Evolutionary conservation across 2,888 invertebrate genomes (phyloP), one percentile per base, ranked within the genome.

Genomic region (Synanthedon formicaeformis): DNA sequence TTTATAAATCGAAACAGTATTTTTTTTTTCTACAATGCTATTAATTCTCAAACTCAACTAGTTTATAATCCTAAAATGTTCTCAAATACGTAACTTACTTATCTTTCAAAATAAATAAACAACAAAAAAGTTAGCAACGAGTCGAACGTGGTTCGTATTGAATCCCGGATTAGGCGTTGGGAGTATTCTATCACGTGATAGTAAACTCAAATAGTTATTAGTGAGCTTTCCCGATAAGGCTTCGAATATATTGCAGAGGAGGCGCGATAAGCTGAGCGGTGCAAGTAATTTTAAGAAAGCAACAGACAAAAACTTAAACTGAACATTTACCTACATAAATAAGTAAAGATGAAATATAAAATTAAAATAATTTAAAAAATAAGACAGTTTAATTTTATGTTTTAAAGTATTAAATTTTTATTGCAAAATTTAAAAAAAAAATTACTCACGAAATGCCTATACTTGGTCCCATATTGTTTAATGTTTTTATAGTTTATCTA

Each of bases 191-290:
- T 41, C 41, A 50, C 49, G 34, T 50, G 52, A 56, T 56, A 51
- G 56, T 56, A 45, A 56, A 56, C 54, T 56, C 52, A 51, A 54
- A 52, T 53, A 53, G 53, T 56, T 56, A 55, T 55, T 55, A 56
- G 56, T 50, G 11, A 48, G 40, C 48, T 49, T 13, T 48, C 12
- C 49, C 1, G 8, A 6, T 49, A 18, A 45, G 13, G 11, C 18
- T 18, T 3, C 12, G 16, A 18, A 49, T 49, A 49, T 49, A 16
- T 49, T 14, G 23, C 49, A 10, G 13, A 49, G 18, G 13, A 45
- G 45, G n/a, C 4, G 45, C 45, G 45, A n/a, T 6, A 12, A 45
- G n/a, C n/a, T 13, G 45, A 45, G 45, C 45, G 45, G 45, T 45
- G 4, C 14, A 4, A 34, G 45, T 13, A 13, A n/a, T 45, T 45